These are phyloP conservation scores for Melipona beecheii DNA, from an alignment of 2,888 invertebrate species.

Conservation along the genomic window DNA sequence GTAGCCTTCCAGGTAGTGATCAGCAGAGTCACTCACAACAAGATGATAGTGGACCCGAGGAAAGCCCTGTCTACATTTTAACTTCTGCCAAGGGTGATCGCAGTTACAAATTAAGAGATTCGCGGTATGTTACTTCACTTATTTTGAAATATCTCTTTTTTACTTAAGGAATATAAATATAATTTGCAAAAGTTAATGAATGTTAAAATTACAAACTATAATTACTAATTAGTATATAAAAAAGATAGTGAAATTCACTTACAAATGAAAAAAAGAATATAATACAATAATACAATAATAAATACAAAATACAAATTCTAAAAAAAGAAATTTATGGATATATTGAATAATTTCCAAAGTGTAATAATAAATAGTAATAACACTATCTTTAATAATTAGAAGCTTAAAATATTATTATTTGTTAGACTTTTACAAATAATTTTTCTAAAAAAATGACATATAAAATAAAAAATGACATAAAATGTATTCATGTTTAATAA, in stretches of 20 bases:
- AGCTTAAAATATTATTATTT: background rate
- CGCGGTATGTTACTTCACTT: slow-evolving; percentile 85
- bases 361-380: background rate
- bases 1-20: slow-evolving; percentile 77
- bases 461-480: background rate
- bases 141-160: background rate
- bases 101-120: slow-evolving; percentile 89
- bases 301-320: background rate
- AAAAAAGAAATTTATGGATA: background rate
- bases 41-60: slow-evolving; percentile 82
- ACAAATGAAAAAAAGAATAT: too few species aligned
- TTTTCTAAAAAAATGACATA: too few species aligned
- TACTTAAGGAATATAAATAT: background rate
- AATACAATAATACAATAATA: background rate
- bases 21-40: slow-evolving; percentile 81
- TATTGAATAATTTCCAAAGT: background rate
- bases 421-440: background rate
- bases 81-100: slow-evolving; percentile 82
- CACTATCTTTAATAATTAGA: background rate
- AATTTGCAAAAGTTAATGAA: background rate
- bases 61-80: slow-evolving; percentile 81
- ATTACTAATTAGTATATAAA: background rate
- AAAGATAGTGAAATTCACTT: background rate
- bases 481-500: background rate
- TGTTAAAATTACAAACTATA: background rate